These are phyloP conservation scores for Schlechtendalia chinensis DNA, from an alignment of 1,140 invertebrate genomes.

Conservation along the genomic window DNA sequence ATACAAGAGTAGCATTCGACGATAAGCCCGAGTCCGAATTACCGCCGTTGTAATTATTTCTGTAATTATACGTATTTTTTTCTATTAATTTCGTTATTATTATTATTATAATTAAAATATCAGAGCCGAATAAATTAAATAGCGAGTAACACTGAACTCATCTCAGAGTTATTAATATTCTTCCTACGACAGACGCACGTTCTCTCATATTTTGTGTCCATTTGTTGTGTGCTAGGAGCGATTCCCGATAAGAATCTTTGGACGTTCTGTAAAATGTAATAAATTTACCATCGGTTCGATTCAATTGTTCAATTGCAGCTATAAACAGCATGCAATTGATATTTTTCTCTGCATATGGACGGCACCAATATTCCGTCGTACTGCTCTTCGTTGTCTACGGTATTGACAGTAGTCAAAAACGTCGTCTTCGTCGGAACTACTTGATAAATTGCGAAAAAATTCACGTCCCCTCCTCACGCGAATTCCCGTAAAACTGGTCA, in stretches of 20 bases:
- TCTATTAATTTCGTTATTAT: slow-evolving; percentile 21
- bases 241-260: slow-evolving; percentile 14
- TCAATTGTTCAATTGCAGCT: slow-evolving; percentile 18
- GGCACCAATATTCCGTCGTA: slow-evolving; percentile 18
- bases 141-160: no score
- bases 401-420: slow-evolving; percentile 26
- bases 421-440: slow-evolving; percentile 25
- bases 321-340: slow-evolving; percentile 12
- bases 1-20: background rate
- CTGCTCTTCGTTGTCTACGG: slow-evolving; percentile 26
- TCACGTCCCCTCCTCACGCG: background rate
- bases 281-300: no score
- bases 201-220: no score
- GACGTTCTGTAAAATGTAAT: no score
- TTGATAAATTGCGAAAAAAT: slow-evolving; percentile 18
- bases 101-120: slow-evolving; percentile 21
- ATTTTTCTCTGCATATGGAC: slow-evolving; percentile 34
- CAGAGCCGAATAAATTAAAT: background rate
- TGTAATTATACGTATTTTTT: background rate
- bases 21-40: background rate
- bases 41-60: background rate
- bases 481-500: slow-evolving; percentile 7
- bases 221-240: background rate
- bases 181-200: no score
- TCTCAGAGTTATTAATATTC: no score